These are phyloP conservation scores for Myiozetetes cayanensis DNA, from an alignment of 2,113 vertebrate genomes.

Conservation along the genomic window DNA sequence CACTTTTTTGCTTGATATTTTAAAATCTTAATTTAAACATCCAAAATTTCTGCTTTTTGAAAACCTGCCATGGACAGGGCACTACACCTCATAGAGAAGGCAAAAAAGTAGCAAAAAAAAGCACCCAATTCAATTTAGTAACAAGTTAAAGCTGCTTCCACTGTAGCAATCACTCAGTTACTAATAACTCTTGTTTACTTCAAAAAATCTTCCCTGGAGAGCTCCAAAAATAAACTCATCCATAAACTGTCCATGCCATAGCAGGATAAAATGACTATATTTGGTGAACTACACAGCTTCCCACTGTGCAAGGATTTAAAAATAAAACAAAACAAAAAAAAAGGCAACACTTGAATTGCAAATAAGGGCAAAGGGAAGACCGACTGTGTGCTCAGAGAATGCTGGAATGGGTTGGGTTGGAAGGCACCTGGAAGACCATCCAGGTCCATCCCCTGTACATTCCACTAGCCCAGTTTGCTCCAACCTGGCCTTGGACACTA, in stretches of 20 bases:
- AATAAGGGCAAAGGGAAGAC: neutral
- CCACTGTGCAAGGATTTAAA: neutral
- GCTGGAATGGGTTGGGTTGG: neutral
- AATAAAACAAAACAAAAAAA: neutral
- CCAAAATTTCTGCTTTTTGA: neutral
- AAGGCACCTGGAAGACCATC: neutral
- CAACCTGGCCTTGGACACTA: accelerated
- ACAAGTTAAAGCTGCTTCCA: neutral
- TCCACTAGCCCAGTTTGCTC: accelerated
- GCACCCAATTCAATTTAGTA: neutral
- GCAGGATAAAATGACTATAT: conserved; percentile 19
- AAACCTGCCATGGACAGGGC: neutral
- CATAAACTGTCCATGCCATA: neutral
- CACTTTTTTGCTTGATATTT: accelerated
- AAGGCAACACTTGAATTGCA: neutral
- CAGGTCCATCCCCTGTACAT: neutral
- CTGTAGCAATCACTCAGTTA: neutral
- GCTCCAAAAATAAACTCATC: conserved; percentile 47
- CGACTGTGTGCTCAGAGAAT: neutral
- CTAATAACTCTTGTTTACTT: neutral
- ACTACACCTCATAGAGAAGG: neutral
- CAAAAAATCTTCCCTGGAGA: neutral
- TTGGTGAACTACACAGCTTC: conserved; percentile 2
- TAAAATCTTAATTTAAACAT: neutral
- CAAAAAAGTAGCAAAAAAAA: neutral